These are phyloP conservation scores for Euzetes globulus DNA, from an alignment of 2,888 invertebrate species.

Conservation along the genomic window DNA sequence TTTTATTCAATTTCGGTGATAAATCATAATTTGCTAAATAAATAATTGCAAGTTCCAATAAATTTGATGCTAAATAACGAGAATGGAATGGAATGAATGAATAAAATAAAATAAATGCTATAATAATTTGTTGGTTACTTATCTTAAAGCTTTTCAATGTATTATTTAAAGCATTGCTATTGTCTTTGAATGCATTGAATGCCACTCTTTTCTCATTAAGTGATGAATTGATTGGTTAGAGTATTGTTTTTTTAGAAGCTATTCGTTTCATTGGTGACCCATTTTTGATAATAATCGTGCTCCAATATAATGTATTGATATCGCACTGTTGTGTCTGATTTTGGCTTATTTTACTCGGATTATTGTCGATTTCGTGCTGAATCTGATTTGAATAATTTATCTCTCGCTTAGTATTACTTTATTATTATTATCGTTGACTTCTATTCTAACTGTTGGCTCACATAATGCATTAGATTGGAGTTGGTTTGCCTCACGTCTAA, in stretches of 20 bases:
- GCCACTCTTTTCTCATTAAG: constrained; percentile 13
- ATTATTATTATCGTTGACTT: not conserved
- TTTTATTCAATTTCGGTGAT: not conserved
- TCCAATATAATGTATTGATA: not conserved
- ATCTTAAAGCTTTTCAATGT: constrained; percentile 1
- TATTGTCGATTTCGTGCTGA: constrained; percentile 20
- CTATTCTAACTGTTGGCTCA: not conserved
- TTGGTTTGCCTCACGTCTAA: constrained; percentile 18
- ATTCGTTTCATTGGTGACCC: constrained; percentile 13
- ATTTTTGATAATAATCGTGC: constrained; percentile 17
- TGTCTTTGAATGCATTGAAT: not conserved
- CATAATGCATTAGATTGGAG: not conserved
- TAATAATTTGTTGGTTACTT: not conserved
- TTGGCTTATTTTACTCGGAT: not conserved
- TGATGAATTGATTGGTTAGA: constrained; percentile 16
- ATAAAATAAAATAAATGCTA: not conserved
- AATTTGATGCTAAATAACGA: not conserved
- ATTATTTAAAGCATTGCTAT: not conserved
- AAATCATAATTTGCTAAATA: constrained; percentile 22
- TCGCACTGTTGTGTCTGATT: constrained; percentile 7
- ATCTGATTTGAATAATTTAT: constrained; percentile 20
- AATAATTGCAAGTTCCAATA: not conserved
- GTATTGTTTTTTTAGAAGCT: constrained; percentile 4
- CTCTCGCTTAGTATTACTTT: not conserved
- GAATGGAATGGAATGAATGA: not conserved